phyloP scores from a whole-genome alignment of 2,797 vertebrate genomes.

The Eidolon dupreanum region DNA sequence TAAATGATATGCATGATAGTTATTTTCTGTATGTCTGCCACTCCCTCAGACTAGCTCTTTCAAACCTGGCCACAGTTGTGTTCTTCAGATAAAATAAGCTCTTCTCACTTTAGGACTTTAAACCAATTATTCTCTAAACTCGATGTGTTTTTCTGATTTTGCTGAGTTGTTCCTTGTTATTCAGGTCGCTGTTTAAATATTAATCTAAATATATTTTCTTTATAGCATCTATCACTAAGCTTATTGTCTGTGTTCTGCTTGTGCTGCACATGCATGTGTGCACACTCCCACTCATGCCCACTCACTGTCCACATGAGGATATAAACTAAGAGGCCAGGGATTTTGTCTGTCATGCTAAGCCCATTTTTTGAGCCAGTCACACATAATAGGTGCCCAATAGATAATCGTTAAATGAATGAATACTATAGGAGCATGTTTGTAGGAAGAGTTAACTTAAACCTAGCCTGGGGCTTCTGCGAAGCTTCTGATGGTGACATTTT shows the following conservation, averaged over 20 bases:
- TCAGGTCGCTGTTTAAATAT: not conserved
- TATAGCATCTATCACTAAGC: not conserved
- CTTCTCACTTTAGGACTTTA: not conserved
- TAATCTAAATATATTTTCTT: not conserved
- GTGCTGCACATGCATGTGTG: not conserved
- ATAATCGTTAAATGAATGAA: not conserved
- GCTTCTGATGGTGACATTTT: not conserved
- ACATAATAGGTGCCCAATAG: not conserved
- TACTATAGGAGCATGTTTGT: not conserved
- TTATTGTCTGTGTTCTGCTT: not conserved
- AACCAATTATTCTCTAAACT: not conserved
- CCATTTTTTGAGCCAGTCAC: not conserved
- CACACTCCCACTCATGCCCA: not conserved
- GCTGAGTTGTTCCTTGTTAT: not conserved
- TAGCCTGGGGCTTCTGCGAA: not conserved
- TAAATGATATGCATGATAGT: not conserved
- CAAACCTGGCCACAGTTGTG: not conserved
- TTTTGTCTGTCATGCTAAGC: not conserved
- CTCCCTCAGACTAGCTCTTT: not conserved
- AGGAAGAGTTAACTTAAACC: not conserved
- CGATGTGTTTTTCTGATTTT: not conserved
- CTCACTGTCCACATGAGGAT: not conserved
- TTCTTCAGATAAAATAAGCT: constrained; percentile 2
- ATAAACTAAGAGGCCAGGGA: not conserved
- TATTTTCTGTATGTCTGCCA: not conserved